Conservation (phyloP, 2,888 invertebrate species). For the Leucozona laternaria region DNA sequence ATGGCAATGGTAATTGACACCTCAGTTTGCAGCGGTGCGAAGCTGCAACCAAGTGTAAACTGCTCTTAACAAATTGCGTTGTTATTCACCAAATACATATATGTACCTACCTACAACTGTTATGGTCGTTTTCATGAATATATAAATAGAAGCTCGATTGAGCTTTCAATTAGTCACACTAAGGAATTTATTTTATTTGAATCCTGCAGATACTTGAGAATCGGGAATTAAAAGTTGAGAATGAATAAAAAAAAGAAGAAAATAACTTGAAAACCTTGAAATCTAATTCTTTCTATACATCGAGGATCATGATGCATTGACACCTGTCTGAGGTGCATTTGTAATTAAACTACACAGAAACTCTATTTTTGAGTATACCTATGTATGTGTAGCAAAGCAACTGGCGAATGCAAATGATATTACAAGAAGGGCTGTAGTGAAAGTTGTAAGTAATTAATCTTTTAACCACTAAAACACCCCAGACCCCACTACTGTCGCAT, state of each 20-base stretch:
- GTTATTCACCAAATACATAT: slow-evolving; percentile 6
- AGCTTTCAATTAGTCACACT: slow-evolving; percentile 69
- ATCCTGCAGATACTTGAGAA: slow-evolving; percentile 34
- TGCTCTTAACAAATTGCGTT: slow-evolving; percentile 46
- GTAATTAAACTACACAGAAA: slow-evolving; percentile 19
- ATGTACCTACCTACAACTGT: too few species aligned
- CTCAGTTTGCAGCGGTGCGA: slow-evolving; percentile 22
- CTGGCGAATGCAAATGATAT: slow-evolving; percentile 28
- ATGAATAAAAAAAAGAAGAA: neutral
- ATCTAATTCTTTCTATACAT: slow-evolving; percentile 43
- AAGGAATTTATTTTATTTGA: slow-evolving; percentile 31
- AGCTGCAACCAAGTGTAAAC: slow-evolving; percentile 63
- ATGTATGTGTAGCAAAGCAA: slow-evolving; percentile 17
- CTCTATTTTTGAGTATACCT: slow-evolving; percentile 34
- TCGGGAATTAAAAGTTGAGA: neutral
- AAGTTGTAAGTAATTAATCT: slow-evolving; percentile 73
- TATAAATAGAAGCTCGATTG: slow-evolving; percentile 55
- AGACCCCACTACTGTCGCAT: slow-evolving; percentile 67
- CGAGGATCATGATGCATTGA: slow-evolving; percentile 52
- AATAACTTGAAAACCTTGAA: slow-evolving; percentile 42
- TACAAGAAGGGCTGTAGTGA: slow-evolving; percentile 52
- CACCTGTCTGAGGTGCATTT: slow-evolving; percentile 55
- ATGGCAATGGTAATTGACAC: slow-evolving; percentile 70
- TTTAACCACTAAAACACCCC: slow-evolving; percentile 72
- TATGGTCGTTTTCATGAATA: slow-evolving; percentile 37